Evolutionary conservation across 92 coral and sea anemone species (phyloP).

Genomic region (Epizoanthus illoricatus): DNA sequence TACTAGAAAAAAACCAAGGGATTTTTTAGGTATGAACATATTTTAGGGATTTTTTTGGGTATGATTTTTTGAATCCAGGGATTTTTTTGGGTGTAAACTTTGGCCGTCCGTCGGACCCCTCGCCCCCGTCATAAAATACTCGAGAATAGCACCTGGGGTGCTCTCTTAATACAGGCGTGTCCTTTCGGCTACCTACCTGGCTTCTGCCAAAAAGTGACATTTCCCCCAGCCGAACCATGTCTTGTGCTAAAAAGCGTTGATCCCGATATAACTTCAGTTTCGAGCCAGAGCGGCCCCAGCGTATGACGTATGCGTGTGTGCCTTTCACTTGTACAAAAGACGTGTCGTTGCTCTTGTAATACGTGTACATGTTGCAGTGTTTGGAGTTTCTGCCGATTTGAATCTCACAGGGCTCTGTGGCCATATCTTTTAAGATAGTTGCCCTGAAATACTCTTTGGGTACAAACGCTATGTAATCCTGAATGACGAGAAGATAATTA

Average conservation of each 20-base stretch:
- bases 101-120: no score
- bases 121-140: no score
- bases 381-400: slow-evolving; percentile 4
- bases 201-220: slow-evolving; percentile 28
- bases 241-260: background rate
- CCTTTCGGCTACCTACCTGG: slow-evolving; percentile 17
- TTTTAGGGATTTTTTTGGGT: no score
- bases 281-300: background rate
- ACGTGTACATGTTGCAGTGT: slow-evolving; percentile 30
- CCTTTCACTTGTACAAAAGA: slow-evolving; percentile 18
- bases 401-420: slow-evolving; percentile 29
- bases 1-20: no score
- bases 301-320: background rate
- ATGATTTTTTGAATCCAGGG: no score
- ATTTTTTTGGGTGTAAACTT: no score
- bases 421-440: slow-evolving; percentile 14
- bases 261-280: slow-evolving; percentile 19
- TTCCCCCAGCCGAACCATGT: slow-evolving; percentile 15
- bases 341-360: slow-evolving; percentile 15
- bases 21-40: no score
- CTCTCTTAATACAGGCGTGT: no score
- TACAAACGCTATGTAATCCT: slow-evolving; percentile 36
- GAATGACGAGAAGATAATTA: background rate
- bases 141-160: no score
- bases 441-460: slow-evolving; percentile 35